Percentiles rank a stretch among this genome's conserved stretches.
Evolutionary conservation across 2,888 invertebrate species (phyloP).

Genomic region (Diaperis boleti): DNA sequence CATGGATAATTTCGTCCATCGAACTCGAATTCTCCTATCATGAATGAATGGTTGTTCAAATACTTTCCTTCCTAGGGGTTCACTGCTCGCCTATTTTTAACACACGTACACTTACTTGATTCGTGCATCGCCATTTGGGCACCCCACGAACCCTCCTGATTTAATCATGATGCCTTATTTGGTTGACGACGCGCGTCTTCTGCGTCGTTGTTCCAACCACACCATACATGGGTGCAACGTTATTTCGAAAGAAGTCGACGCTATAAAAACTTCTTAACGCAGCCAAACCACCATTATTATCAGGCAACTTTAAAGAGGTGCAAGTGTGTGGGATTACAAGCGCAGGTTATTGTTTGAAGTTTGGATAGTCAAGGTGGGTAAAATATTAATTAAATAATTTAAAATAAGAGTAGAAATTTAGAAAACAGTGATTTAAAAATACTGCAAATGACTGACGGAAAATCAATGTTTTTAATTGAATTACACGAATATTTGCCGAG

Average conservation of each 20-base stretch:
- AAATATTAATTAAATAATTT: too few species aligned
- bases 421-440: too few species aligned
- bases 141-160: constrained; percentile 19
- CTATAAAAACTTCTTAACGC: constrained; percentile 48
- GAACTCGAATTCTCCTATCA: too few species aligned
- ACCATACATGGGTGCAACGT: constrained; percentile 63
- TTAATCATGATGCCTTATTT: constrained; percentile 57
- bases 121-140: constrained; percentile 6
- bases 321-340: not conserved
- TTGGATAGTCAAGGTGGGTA: not conserved
- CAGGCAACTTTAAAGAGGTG: constrained; percentile 1
- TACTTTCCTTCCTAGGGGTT: constrained; percentile 14
- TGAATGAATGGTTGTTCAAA: too few species aligned
- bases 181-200: constrained; percentile 61
- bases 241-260: constrained; percentile 57
- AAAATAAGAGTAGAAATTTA: too few species aligned
- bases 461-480: constrained; percentile 8
- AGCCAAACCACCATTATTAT: constrained; percentile 13
- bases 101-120: constrained; percentile 12
- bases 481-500: not conserved
- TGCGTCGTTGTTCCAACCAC: constrained; percentile 60
- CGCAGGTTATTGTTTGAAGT: not conserved
- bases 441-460: not conserved
- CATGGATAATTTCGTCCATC: too few species aligned
- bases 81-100: constrained; percentile 34